Evolutionary conservation across 2,888 invertebrate species (phyloP).

Genomic region (Rhingia rostrata): DNA sequence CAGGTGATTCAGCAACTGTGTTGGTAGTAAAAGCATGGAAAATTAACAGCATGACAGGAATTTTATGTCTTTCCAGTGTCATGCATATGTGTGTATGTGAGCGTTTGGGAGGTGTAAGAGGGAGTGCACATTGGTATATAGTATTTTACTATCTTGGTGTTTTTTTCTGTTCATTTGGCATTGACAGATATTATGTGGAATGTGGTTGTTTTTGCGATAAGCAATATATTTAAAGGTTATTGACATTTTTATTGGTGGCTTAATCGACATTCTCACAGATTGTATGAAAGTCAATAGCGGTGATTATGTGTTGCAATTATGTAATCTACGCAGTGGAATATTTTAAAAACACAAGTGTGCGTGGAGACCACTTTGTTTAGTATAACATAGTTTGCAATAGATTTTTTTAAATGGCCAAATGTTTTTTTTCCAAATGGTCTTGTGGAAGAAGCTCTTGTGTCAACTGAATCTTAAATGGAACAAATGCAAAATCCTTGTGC

Average conservation of each 20-base stretch:
- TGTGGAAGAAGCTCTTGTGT: too few relatives aligned
- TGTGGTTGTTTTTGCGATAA: slow-evolving; percentile 25
- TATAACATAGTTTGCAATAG: too few relatives aligned
- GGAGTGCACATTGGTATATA: not conserved
- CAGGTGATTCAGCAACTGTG: slow-evolving; percentile 23
- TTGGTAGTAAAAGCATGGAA: not conserved
- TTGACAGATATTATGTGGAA: slow-evolving; percentile 16
- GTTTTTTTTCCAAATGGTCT: too few relatives aligned
- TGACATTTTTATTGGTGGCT: slow-evolving; percentile 22
- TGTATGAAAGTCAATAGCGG: too few relatives aligned
- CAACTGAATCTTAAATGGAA: too few relatives aligned
- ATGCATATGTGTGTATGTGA: too few relatives aligned
- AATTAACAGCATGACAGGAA: not conserved
- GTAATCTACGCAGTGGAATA: too few relatives aligned
- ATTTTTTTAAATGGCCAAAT: too few relatives aligned
- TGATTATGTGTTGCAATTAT: too few relatives aligned
- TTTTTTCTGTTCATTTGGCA: not conserved
- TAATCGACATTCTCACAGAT: not conserved
- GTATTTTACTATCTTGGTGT: slow-evolving; percentile 6
- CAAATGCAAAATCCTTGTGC: too few relatives aligned
- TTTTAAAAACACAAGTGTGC: too few relatives aligned
- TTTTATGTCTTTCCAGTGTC: not conserved
- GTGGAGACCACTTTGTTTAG: too few relatives aligned
- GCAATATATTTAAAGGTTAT: slow-evolving; percentile 7
- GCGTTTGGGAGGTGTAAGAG: not conserved